Evolutionary conservation across 2,888 invertebrate genomes (phyloP), one percentile per base, ranked within the genome.

Genomic region (Lamellibrachia columna): DNA sequence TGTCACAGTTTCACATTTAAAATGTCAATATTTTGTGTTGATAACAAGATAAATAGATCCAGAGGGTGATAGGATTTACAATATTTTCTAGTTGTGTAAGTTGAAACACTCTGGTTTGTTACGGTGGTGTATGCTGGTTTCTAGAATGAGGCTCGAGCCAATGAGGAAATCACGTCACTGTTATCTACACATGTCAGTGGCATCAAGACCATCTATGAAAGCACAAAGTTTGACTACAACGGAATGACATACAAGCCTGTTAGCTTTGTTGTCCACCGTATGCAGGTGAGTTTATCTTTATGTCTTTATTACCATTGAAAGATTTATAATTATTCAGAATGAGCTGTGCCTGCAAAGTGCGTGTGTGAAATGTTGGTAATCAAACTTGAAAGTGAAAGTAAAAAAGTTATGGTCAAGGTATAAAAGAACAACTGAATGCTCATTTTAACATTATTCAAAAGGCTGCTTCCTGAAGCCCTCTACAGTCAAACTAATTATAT

Each of bases 101-200:
- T 75, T 22, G 75, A 15, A 22, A 22, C n/a, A 75, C 75, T 75
- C 75, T 75, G 75, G n/a, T 75, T 6, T 75, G 22, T 15, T 75
- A n/a, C n/a, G 40, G 40, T 40, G 40, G 75, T 75, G 22, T n/a
- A 22, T 75, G 22, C 22, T 75, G 75, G 75, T 60, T 94, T 94
- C 40, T 93, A 96, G 96, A 93, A 93, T 93, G 93, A 93, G 22
- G 95, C 95, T 7, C 92, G 99, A 97, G 99, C 99, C 2, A 97
- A 98, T 93, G 99, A 99, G 96, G 99, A 99, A 97, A 99, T 99
- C 95, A 97, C 99, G 94, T 99, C 99, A 0, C 97, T 99, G 95
- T 99, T 99, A 97, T 99, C 99, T 93, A 99, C 99, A 97, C 99
- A 99, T 97, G 99, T 99, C 6, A 94, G 94, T n/a, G 99, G 99